Base-by-base conservation (phyloP, 2,888 invertebrate genomes). In the Aleiodes alternator region DNA sequence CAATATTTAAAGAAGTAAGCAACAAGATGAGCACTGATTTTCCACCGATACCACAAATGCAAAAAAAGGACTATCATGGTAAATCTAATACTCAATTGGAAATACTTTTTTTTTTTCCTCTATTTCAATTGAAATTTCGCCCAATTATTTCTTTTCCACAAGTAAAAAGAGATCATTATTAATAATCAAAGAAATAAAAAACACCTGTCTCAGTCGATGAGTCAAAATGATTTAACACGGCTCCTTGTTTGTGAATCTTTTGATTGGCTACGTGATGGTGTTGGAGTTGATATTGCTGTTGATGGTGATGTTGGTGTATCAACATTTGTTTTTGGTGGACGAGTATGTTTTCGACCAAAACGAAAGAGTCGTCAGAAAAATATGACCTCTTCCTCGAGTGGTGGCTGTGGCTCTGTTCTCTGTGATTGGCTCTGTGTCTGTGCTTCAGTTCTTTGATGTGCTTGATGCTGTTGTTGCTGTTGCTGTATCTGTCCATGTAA, bases 341-440 rank as follows among this genome's bases (percentile, higher is more conserved):
- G 86, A 55, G 83, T 82, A 64, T 88, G 87, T 75, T 89, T 89
- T 76, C 89, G 86, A 69, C 88, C 87, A 75, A 89, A 89, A 72
- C 87, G 88, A 82, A 88, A 90, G 87, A 90, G 87, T 85, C 91
- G 93, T 93, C 93, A 93, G 93, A 93, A 93, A 90, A 93, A 93
- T 89, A 94, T 93, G 43, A 94, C 93, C 85, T 94, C 93, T 82
- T 94, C 94, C 83, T 94, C 92, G 71, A 90, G 86, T 3, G 89
- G 86, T 86, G 83, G 90, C 72, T 90, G 88, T 76, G 85, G 82
- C 68, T 79, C 85, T 78, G 78, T 84, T 16, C 76, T 82, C 4
- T 82, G 82, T 38, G 82, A 86, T 80, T 80, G 86, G 9, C 78
- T 82, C 69, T 81, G 84, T n/a, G 79, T 82, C 72, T 81, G 84